Evolutionary conservation across 2,797 vertebrate species (phyloP).

Genomic region (Phaenicophaeus curvirostris): DNA sequence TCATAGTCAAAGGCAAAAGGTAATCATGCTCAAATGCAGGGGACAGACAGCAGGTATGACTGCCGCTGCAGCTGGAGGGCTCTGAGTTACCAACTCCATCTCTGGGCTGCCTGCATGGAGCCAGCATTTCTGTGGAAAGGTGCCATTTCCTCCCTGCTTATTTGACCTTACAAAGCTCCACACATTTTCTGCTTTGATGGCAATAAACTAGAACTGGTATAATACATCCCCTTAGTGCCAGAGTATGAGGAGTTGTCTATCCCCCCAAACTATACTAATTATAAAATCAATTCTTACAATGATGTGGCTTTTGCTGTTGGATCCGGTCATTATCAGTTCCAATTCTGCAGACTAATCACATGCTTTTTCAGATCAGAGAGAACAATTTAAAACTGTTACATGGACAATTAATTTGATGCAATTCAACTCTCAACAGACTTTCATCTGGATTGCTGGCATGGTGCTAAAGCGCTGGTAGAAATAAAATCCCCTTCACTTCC

Average conservation of each 20-base stretch:
- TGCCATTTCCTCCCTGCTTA: background rate
- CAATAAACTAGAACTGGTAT: background rate
- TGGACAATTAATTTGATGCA: conserved; percentile 56
- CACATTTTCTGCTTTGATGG: background rate
- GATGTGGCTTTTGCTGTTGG: background rate
- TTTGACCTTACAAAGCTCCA: background rate
- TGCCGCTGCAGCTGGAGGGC: background rate
- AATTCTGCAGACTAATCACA: background rate
- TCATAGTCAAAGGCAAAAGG: background rate
- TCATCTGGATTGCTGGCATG: conserved; percentile 12
- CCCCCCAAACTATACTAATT: conserved; percentile 19
- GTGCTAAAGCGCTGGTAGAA: background rate
- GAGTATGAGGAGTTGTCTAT: background rate
- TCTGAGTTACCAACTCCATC: background rate
- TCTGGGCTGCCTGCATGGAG: background rate
- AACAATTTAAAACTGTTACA: conserved; percentile 33
- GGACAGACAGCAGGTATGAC: background rate
- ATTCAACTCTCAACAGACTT: conserved; percentile 36
- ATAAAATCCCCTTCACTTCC: conserved; percentile 14
- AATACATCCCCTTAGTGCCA: background rate
- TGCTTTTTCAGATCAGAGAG: conserved; percentile 23
- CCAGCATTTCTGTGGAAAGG: background rate
- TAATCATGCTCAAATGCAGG: accelerated
- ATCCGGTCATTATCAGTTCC: background rate
- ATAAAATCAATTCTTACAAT: conserved; percentile 50